Evolutionary conservation across 30 jellyfish, hydroid and myxozoan species (phyloP), one percentile per base, ranked within the genome.

Genomic region (Aurelia sp.): DNA sequence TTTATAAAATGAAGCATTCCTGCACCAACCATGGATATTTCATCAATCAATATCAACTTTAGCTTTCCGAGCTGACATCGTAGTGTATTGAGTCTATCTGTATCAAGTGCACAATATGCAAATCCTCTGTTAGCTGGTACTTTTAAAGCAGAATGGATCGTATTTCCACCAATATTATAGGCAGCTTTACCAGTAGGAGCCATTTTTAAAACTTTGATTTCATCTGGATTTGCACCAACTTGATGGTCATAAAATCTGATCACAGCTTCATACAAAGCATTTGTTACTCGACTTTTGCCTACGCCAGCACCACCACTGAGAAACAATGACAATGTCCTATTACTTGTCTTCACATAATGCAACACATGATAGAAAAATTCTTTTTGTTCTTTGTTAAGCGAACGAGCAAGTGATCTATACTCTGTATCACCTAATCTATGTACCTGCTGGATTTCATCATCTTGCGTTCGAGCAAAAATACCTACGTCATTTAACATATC

Each of bases 261-360:
- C 18, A 48, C 2, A 18, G 83, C 78, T 10, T 17, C 67, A 58
- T 58, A 58, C 22, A 77, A 18, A 19, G 63, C 61, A 59, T 57
- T 77, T 11, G 18, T 9, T 17, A 77, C 78, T 18, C 77, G 4
- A 41, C 88, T 77, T 21, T 77, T 77, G 63, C 77, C 88, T 8
- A 77, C 88, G 1, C 88, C 63, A 16, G 81, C 88, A 22, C 88
- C 88, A 57, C 78, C 88, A 53, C 88, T 77, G 13, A 57, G 63
- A 77, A 77, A 77, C 5, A 77, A 15, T 18, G 18, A 53, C 10
- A 77, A 60, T 22, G 83, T 63, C 13, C 33, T 16, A 35, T 40
- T 77, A 60, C 30, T 60, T 27, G 78, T 15, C 51, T 77, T 57
- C 13, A 77, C 40, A 12, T 8, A 21, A 22, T 72, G 20, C 17